phyloP scores from a whole-genome alignment of 2,113 vertebrate species.

The Vireo altiloquus region DNA sequence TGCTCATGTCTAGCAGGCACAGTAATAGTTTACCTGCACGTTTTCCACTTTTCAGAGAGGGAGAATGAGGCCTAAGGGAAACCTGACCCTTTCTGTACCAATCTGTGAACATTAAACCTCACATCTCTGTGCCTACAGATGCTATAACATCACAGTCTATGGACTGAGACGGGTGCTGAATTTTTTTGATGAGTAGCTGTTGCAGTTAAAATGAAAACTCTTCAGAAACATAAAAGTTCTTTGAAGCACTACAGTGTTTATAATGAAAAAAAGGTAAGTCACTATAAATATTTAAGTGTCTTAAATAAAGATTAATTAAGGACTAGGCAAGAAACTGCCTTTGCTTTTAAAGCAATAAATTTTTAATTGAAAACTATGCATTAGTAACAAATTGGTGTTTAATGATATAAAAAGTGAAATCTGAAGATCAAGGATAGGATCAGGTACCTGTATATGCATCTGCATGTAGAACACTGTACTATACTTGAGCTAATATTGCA shows the following conservation, averaged over 20 bases:
- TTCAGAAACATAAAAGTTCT: not conserved
- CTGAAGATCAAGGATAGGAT: not conserved
- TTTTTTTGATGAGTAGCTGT: not conserved
- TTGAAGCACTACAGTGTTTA: not conserved
- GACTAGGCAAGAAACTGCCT: not conserved
- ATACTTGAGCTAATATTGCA: not conserved
- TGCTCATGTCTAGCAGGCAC: not conserved
- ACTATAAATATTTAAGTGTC: constrained; percentile 4
- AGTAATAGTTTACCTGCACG: not conserved
- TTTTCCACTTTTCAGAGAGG: not conserved
- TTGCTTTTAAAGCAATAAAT: constrained; percentile 9
- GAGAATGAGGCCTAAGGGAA: not conserved
- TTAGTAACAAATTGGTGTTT: not conserved
- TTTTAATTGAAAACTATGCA: not conserved
- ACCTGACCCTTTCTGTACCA: not conserved
- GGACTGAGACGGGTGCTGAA: not conserved
- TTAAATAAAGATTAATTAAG: constrained; percentile 37
- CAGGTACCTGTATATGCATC: not conserved
- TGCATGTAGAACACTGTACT: not conserved
- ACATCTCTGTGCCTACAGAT: not conserved
- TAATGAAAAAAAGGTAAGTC: not conserved
- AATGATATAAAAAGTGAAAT: not conserved
- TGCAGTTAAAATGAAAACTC: not conserved
- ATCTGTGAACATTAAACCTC: not conserved
- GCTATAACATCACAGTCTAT: not conserved